phyloP scores from a whole-genome alignment of 1,140 invertebrate genomes.

The Cotesia typhae region DNA sequence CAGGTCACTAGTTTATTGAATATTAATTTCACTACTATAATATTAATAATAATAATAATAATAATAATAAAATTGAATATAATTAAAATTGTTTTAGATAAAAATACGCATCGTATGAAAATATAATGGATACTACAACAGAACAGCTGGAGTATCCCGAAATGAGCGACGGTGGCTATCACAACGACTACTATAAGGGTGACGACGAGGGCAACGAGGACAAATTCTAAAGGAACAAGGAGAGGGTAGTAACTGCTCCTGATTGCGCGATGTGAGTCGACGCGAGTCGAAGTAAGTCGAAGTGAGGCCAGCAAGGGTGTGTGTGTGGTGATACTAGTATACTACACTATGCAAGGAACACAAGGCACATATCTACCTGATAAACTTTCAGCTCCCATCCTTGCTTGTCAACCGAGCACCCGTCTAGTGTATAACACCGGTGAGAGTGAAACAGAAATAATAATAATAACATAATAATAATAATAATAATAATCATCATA shows the following conservation, averaged over 20 bases:
- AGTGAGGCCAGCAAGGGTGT: slow-evolving; percentile 7
- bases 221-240: slow-evolving; percentile 38
- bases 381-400: no score
- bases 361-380: background rate
- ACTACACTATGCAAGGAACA: slow-evolving; percentile 26
- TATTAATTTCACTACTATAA: background rate
- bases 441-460: slow-evolving; percentile 18
- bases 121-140: slow-evolving; percentile 30
- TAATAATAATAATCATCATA: no score
- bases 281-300: background rate
- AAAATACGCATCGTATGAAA: slow-evolving; percentile 7
- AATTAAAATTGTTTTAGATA: background rate
- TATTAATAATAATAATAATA: no score
- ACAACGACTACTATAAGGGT: slow-evolving; percentile 25
- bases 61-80: no score
- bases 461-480: no score
- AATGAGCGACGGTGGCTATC: slow-evolving; percentile 32
- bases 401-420: no score
- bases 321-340: background rate
- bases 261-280: slow-evolving; percentile 10
- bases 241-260: slow-evolving; percentile 27
- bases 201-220: slow-evolving; percentile 28
- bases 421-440: background rate
- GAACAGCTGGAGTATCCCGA: slow-evolving; percentile 45
- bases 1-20: slow-evolving; percentile 1